Evolutionary conservation across 1,140 invertebrate species (phyloP), one percentile per base, ranked within the genome.

Genomic region (Bicyclus anynana): DNA sequence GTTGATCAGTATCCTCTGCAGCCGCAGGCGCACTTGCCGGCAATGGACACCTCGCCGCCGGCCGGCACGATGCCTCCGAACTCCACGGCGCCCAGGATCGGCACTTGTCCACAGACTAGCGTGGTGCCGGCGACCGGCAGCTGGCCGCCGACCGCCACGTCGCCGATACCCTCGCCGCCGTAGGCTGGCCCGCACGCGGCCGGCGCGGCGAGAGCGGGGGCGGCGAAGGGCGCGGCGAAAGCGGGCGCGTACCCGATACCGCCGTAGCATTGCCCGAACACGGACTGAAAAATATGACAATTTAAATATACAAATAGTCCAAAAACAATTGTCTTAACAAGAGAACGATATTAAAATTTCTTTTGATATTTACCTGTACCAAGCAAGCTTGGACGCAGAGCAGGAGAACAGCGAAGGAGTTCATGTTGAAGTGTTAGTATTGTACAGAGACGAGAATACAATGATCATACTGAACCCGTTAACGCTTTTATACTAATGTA

Each of bases 341-440:
- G 12, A 4, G 7, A 23, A 7, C n/a, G n/a, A n/a, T 4, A 23
- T 23, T 23, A 7, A 23, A 23, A 23, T 29, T 7, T 5, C 5
- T 29, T 29, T 29, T 7, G 27, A 29, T 6, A 29, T 9, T 17
- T 67, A 77, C 75, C 67, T 77, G 68, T 10, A 67, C 38, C 23
- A 73, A 52, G 18, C 73, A 62, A 33, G 63, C 60, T 14, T 68
- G 64, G 51, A 65, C 62, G 44, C 65, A 72, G 16, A 73, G 23
- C n/a, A 40, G 16, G 5, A 40, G 37, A 17, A 47, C 16, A 35
- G 26, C 14, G 37, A 40, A 40, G 14, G 51, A n/a, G 16, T 21
- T 17, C 51, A 53, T 53, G 38, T 44, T 44, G 21, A 9, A 40
- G 37, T 40, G 16, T 40, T n/a, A n/a, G 29, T 33, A 3, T 33